These are phyloP conservation scores for Rostratula benghalensis DNA, from an alignment of 2,113 vertebrate species.

Conservation along the genomic window DNA sequence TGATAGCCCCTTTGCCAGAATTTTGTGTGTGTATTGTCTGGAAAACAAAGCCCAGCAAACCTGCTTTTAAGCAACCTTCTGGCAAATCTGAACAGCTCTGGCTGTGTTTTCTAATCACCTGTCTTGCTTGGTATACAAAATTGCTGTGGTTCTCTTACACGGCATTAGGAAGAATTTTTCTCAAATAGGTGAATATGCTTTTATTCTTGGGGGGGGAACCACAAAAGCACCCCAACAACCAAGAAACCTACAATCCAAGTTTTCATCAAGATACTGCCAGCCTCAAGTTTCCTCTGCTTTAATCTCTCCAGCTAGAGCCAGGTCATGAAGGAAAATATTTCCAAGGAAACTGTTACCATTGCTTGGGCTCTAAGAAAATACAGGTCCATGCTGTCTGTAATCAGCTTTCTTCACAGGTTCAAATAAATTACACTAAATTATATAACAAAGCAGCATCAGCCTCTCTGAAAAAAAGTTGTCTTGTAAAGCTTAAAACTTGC, in stretches of 20 bases:
- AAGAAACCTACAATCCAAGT: background rate
- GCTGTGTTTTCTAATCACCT: background rate
- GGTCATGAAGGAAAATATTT: accelerated
- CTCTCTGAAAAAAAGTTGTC: background rate
- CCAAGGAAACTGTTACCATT: background rate
- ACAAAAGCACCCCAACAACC: too few relatives aligned
- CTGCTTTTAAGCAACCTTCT: background rate
- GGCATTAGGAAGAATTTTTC: background rate
- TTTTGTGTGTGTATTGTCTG: background rate
- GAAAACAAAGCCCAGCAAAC: background rate
- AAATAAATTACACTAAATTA: background rate
- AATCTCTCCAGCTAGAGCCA: background rate
- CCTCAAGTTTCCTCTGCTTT: background rate
- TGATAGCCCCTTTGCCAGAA: background rate
- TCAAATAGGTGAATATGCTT: accelerated
- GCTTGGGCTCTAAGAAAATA: background rate
- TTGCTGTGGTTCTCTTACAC: background rate
- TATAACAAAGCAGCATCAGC: background rate
- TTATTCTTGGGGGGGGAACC: too few relatives aligned
- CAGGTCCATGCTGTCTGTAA: background rate
- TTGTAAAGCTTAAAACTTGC: background rate
- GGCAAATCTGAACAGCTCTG: background rate
- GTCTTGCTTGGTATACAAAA: background rate
- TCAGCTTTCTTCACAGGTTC: background rate
- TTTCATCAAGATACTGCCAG: background rate